A percentile compares a stretch with the other conserved stretches of the same genome.
Conservation (phyloP, 2,797 vertebrate genomes). For the Psittacula echo region DNA sequence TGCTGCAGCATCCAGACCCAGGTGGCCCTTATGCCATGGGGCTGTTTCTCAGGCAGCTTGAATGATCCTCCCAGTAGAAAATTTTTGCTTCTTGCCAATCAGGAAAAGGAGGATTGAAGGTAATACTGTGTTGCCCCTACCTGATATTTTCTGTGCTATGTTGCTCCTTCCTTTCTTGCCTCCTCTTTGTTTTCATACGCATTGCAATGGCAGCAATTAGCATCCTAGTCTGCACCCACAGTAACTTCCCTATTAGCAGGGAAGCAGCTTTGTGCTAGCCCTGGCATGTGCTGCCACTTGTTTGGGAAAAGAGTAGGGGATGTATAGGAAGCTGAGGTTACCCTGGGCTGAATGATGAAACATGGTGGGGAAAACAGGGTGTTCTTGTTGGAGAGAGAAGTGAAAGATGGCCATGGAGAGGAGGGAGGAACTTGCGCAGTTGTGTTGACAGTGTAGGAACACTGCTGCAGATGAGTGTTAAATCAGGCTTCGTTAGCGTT, state of each 20-base stretch:
- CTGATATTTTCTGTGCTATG: not conserved
- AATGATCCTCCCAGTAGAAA: not conserved
- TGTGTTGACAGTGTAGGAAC: not conserved
- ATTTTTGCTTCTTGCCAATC: not conserved
- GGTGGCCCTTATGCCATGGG: fast-evolving
- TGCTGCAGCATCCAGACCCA: fast-evolving
- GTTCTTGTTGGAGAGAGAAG: not conserved
- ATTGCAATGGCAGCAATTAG: not conserved
- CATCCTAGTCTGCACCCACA: not conserved
- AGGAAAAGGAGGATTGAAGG: not conserved
- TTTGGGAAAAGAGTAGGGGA: not conserved
- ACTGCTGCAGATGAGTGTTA: not conserved
- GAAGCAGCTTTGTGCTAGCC: not conserved
- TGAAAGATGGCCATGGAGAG: not conserved
- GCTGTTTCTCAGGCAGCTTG: not conserved
- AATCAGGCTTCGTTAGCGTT: not conserved
- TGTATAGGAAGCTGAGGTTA: not conserved
- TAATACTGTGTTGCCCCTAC: not conserved
- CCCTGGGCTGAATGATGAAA: not conserved
- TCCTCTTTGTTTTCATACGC: not conserved
- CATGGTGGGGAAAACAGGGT: not conserved
- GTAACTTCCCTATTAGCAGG: not conserved
- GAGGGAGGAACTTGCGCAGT: not conserved
- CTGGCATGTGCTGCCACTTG: not conserved
- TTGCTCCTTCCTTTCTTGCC: not conserved